Evolutionary conservation across 2,888 invertebrate genomes (phyloP).

Genomic region (Sinodicranocentrus sp.): DNA sequence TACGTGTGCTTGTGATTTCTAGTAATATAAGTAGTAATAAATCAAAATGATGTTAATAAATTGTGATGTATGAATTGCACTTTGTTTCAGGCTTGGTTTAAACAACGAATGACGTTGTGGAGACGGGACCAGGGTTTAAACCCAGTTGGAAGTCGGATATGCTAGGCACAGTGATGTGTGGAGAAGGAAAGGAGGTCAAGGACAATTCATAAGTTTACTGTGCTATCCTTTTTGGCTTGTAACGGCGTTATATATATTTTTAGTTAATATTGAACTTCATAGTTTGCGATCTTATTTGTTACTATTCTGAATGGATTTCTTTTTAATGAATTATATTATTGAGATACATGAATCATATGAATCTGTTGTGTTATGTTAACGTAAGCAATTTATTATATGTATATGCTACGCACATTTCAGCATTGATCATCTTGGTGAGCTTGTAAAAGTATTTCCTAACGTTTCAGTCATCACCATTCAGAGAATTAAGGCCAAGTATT

Average conservation of each 20-base stretch:
- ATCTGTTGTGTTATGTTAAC: too few species aligned
- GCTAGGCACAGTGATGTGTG: constrained; percentile 61
- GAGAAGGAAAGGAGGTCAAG: constrained; percentile 13
- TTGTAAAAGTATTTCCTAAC: too few species aligned
- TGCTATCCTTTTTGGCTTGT: too few species aligned
- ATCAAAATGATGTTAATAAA: neutral
- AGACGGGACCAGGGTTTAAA: constrained; percentile 79
- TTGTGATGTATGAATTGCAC: neutral
- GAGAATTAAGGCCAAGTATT: constrained; percentile 21
- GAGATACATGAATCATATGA: too few species aligned
- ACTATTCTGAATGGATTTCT: too few species aligned
- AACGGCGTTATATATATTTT: too few species aligned
- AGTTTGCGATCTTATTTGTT: neutral
- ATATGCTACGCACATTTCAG: too few species aligned
- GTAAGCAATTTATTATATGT: neutral
- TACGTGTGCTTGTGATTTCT: too few species aligned
- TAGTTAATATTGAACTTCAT: too few species aligned
- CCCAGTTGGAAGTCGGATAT: constrained; percentile 74
- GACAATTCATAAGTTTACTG: neutral
- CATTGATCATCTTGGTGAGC: too few species aligned
- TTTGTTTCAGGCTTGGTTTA: constrained; percentile 78
- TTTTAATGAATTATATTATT: too few species aligned
- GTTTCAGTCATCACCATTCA: neutral
- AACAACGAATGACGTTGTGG: constrained; percentile 78
- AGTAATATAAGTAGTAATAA: too few species aligned